phyloP scores from a whole-genome alignment of 2,797 vertebrate species.

The Nannoperca obscura region DNA sequence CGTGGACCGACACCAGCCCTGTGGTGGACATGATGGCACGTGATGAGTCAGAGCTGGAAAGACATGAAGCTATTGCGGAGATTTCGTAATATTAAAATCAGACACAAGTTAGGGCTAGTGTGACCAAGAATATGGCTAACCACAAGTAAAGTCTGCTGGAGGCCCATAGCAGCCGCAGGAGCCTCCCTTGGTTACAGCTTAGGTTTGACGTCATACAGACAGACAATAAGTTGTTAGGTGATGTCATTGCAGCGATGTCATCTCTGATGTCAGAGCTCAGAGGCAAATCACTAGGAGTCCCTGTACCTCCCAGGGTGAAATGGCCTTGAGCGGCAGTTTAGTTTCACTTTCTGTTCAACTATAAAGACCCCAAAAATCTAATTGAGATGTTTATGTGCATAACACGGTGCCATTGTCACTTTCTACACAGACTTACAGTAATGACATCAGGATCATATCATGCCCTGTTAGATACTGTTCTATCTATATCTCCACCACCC shows the following conservation, averaged over 20 bases:
- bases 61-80: background rate
- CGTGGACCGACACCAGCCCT: constrained; percentile 24
- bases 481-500: constrained; percentile 7
- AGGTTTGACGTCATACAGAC: constrained; percentile 23
- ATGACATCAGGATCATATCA: constrained; percentile 3
- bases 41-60: constrained; percentile 36
- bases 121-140: constrained; percentile 26
- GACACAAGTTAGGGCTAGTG: constrained; percentile 14
- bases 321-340: background rate
- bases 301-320: background rate
- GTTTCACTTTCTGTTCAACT: constrained; percentile 54
- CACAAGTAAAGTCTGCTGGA: constrained; percentile 12
- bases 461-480: background rate
- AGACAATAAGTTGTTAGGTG: constrained; percentile 14
- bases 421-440: constrained; percentile 7
- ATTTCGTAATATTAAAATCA: constrained; percentile 27
- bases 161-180: constrained; percentile 32
- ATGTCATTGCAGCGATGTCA: constrained; percentile 37
- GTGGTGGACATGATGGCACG: background rate
- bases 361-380: background rate
- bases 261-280: constrained; percentile 9
- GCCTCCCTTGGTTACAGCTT: constrained; percentile 22
- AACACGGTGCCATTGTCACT: background rate
- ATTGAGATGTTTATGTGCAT: background rate
- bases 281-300: constrained; percentile 43